A percentile compares a stretch with the other conserved stretches of the same genome.
These are phyloP conservation scores for Grus americana DNA, from an alignment of 2,113 vertebrate genomes.

Conservation along the genomic window DNA sequence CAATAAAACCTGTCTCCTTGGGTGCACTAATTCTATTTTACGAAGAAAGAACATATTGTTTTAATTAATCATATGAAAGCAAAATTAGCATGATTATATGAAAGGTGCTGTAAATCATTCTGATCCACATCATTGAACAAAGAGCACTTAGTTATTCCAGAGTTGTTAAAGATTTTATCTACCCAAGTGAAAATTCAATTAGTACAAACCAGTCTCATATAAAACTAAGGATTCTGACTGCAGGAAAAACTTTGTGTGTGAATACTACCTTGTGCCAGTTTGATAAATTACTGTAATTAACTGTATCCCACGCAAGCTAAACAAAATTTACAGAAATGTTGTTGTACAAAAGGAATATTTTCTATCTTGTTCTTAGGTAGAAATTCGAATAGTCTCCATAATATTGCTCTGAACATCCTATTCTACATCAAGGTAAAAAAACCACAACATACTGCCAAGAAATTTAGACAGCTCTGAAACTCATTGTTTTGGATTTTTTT, in stretches of 20 bases:
- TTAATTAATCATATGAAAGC: conserved; percentile 83
- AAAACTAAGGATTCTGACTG: conserved; percentile 75
- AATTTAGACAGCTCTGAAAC: not conserved
- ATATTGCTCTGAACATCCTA: conserved; percentile 22
- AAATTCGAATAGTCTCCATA: conserved; percentile 39
- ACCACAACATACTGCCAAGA: not conserved
- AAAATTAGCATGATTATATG: conserved; percentile 81
- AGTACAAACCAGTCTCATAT: conserved; percentile 72
- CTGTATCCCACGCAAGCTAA: conserved; percentile 78
- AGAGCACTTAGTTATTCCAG: conserved; percentile 76
- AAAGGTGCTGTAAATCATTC: conserved; percentile 82
- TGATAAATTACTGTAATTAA: conserved; percentile 87
- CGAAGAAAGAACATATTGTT: conserved; percentile 78
- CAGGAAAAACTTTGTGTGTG: conserved; percentile 73
- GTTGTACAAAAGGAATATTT: conserved; percentile 64
- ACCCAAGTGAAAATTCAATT: conserved; percentile 85
- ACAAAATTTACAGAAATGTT: conserved; percentile 77
- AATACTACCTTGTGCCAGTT: conserved; percentile 79
- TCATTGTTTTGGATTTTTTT: not conserved
- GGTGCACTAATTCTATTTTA: conserved; percentile 75
- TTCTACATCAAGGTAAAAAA: not conserved
- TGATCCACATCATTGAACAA: conserved; percentile 76
- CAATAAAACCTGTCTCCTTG: conserved; percentile 73
- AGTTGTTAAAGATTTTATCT: conserved; percentile 84
- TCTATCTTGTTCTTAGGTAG: conserved; percentile 36